A percentile compares a stretch with the other conserved stretches of the same genome.
phyloP scores from a whole-genome alignment of 2,888 invertebrate genomes.

The Tanaodytes sp. region DNA sequence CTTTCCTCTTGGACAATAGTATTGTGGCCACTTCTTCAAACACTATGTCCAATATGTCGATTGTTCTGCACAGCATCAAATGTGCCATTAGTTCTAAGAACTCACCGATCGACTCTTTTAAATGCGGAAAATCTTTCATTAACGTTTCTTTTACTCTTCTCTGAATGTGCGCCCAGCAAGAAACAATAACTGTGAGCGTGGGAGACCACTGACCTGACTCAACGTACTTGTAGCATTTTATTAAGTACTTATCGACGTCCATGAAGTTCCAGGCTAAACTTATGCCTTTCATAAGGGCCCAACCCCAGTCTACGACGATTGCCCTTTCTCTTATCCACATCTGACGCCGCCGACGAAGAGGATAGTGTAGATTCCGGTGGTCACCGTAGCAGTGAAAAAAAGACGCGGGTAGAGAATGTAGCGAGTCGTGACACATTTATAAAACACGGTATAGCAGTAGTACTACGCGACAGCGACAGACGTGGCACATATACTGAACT shows the following conservation, averaged over 20 bases:
- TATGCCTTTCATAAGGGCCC: slow-evolving; percentile 30
- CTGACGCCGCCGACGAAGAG: no score
- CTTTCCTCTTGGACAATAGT: slow-evolving; percentile 8
- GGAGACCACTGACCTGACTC: background rate
- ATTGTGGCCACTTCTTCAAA: slow-evolving; percentile 35
- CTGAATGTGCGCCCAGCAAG: slow-evolving; percentile 47
- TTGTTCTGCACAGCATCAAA: slow-evolving; percentile 30
- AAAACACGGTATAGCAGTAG: no score
- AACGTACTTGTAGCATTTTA: slow-evolving; percentile 26
- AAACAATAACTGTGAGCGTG: slow-evolving; percentile 17
- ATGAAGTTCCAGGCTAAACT: slow-evolving; percentile 21
- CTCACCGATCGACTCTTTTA: slow-evolving; percentile 18
- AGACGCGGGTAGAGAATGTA: no score
- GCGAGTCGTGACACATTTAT: no score
- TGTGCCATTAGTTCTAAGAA: slow-evolving; percentile 46
- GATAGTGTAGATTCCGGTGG: slow-evolving; percentile 23
- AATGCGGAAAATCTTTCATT: slow-evolving; percentile 15
- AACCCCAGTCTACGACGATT: slow-evolving; percentile 33
- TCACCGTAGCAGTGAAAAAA: no score
- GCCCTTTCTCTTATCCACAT: no score
- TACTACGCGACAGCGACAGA: no score
- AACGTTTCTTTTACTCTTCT: slow-evolving; percentile 31
- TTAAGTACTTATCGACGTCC: slow-evolving; percentile 21
- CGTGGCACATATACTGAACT: no score
- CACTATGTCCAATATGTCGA: slow-evolving; percentile 23